A percentile compares a stretch with the other conserved stretches of the same genome.
phyloP scores from a whole-genome alignment of 2,797 vertebrate genomes.

The Philypnodon macrostomus region DNA sequence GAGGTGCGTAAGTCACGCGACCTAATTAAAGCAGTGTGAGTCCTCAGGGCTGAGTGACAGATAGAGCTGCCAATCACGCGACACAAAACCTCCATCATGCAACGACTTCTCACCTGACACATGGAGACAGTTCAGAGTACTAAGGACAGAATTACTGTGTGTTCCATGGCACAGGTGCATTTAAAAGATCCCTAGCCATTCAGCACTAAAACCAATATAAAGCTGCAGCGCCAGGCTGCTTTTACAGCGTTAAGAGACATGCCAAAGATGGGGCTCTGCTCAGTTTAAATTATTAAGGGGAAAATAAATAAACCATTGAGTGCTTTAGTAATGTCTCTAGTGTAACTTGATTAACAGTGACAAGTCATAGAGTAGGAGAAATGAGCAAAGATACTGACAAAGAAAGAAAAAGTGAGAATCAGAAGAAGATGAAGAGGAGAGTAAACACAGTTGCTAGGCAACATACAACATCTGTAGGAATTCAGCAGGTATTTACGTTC shows the following conservation, averaged over 20 bases:
- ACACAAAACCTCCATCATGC: conserved; percentile 60
- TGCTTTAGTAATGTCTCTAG: conserved; percentile 64
- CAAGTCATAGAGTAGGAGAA: conserved; percentile 46
- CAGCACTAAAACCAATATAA: conserved; percentile 49
- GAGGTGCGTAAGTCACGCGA: conserved; percentile 74
- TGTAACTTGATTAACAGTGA: conserved; percentile 77
- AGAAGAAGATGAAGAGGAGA: conserved; percentile 51
- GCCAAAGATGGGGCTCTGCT: conserved; percentile 55
- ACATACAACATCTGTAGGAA: conserved; percentile 81
- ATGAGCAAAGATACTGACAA: conserved; percentile 48
- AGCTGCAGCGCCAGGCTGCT: conserved; percentile 51
- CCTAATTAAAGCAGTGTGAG: conserved; percentile 76
- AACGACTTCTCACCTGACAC: conserved; percentile 71
- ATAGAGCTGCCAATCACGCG: conserved; percentile 78
- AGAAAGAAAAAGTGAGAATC: conserved; percentile 50
- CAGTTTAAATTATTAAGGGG: conserved; percentile 74
- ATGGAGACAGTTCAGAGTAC: conserved; percentile 49
- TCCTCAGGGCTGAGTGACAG: conserved; percentile 78
- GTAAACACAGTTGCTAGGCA: conserved; percentile 81
- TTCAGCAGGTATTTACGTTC: conserved; percentile 76
- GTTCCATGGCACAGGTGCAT: conserved; percentile 25
- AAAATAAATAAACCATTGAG: conserved; percentile 75
- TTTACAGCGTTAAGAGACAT: conserved; percentile 45
- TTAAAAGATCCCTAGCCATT: conserved; percentile 39
- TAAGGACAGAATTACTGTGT: conserved; percentile 39